Evolutionary conservation across 1,140 invertebrate species (phyloP).

Genomic region (Euschistus heros): DNA sequence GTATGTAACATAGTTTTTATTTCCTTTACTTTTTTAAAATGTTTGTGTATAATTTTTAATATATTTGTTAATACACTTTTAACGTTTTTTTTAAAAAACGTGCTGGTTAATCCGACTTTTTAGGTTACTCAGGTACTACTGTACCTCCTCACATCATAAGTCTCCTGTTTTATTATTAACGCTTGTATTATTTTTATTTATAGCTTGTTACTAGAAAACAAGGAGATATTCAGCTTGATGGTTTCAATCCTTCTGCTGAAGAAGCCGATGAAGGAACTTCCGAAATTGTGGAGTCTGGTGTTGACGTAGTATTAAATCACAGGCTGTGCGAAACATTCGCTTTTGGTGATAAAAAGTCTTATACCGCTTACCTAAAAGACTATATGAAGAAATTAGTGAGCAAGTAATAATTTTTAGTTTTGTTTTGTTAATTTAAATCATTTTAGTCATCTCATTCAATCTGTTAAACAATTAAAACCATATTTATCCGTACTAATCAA

Average conservation of each 20-base stretch:
- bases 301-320: constrained; percentile 90
- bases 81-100: no score
- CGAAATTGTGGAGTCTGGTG: constrained; percentile 58
- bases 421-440: background rate
- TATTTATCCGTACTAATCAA: no score
- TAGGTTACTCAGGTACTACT: no score
- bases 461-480: no score
- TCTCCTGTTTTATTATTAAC: background rate
- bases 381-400: constrained; percentile 86
- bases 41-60: no score
- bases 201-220: constrained; percentile 59
- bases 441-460: no score
- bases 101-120: no score
- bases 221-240: constrained; percentile 71
- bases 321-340: constrained; percentile 76
- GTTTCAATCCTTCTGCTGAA: constrained; percentile 87
- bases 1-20: no score
- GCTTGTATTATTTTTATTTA: constrained; percentile 24
- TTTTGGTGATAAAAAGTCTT: constrained; percentile 80
- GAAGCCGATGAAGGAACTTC: constrained; percentile 80
- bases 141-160: no score
- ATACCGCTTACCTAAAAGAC: constrained; percentile 84
- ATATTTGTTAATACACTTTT: no score
- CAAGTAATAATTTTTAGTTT: background rate
- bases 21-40: no score